Base-by-base conservation (phyloP, 2,888 invertebrate genomes). In the Carterocephalus palaemon region DNA sequence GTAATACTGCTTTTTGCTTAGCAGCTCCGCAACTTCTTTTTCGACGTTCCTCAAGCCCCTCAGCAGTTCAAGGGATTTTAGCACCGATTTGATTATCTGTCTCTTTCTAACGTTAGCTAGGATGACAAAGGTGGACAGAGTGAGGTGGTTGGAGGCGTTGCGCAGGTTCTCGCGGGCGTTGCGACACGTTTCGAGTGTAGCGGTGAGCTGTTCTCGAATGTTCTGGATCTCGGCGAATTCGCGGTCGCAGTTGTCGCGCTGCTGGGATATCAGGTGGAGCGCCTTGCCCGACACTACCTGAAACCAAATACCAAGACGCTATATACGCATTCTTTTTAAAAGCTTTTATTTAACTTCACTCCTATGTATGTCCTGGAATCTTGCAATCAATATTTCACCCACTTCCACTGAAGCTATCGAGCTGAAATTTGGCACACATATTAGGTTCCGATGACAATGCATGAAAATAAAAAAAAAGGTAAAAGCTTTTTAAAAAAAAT, bases 231-330 rank as follows among this genome's bases (percentile, higher is more conserved):
- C 91, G 45, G 92, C 89, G 61, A 98, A 93, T 69, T 98, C 97
- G 9, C 91, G 88, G 57, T 94, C 93, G 70, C 97, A 98, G 0
- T 93, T 90, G 54, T 92, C 92, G 47, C 97, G 93, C 57, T 98
- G 97, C 67, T 98, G 95, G 3, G 97, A 88, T 60, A 99, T 98
- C 20, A 98, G 88, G 59, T 96, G 95, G 0, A 98, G 89, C 0
- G 98, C 96, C 79, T 96, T 95, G 59, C 96, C 97, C 0, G 98
- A 97, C 2, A 97, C 95, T 7, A 97, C 96, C 86, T 86, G 72
- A n/a, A 41, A 34, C 3, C n/a, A 28, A 28, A n/a, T n/a, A n/a
- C n/a, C n/a, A n/a, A n/a, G n/a, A n/a, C n/a, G n/a, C n/a, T n/a
- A n/a, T n/a, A n/a, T n/a, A n/a, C n/a, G n/a, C n/a, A n/a, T n/a